Evolutionary conservation across 2,888 invertebrate genomes (phyloP), one percentile per base, ranked within the genome.

Genomic region (Myopa tessellatipennis): DNA sequence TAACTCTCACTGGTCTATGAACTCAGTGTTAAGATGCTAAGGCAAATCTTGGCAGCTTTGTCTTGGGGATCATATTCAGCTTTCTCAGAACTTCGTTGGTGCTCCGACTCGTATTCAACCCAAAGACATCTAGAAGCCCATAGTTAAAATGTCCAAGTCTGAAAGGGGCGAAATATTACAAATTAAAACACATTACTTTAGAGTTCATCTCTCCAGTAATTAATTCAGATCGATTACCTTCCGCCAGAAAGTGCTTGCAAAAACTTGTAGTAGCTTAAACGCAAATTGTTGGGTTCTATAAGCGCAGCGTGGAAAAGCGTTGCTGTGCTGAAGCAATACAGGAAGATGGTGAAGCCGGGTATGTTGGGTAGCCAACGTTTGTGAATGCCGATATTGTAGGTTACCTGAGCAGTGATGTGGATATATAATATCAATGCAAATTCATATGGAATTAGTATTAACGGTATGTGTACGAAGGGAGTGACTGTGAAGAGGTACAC

Each of bases 241-340:
- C 92, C 93, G 65, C 94, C 94, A 0, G 96, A 96, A 80, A 95
- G 90, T 79, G 91, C 91, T 81, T 92, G 91, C 63, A 96, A 90
- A 88, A 96, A 96, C 86, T 93, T 94, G 92, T 94, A 95, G 88
- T 96, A 96, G 76, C 95, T 95, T n/a, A 93, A 91, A 81, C 96
- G 91, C 80, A 96, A 88, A 85, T 93, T 93, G 78, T 93, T 93
- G 0, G 96, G 95, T 87, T 96, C 96, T 78, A 95, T 84, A 58
- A 95, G 92, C 74, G 94, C 95, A 7, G 93, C 93, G 88, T 95
- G 95, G 87, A 95, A 95, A 58, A 95, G 90, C 79, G 94, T 89
- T 14, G 94, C 94, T 5, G 95, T 95, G 81, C 94, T 94, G 79
- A 95, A 90, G 80, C 95, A 92, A 87, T 96, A 96, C 50, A 96